Base-by-base conservation (phyloP, 2,888 invertebrate genomes). In the Caenorhabditis afra region DNA sequence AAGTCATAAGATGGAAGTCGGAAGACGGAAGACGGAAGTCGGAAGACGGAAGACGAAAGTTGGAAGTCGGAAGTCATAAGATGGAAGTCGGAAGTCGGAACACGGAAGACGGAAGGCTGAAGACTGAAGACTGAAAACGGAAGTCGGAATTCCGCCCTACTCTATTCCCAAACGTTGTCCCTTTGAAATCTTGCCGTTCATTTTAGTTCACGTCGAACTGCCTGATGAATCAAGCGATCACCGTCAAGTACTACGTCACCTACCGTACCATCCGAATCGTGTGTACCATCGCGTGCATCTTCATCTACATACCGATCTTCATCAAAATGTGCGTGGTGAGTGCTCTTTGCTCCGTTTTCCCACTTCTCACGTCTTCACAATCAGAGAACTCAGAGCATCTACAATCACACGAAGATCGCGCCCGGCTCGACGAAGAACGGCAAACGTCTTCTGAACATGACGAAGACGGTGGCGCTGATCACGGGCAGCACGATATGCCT, bases 161-260 rank as follows among this genome's bases (percentile, higher is more conserved):
- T n/a, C n/a, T n/a, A n/a, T n/a, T n/a, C n/a, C n/a, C n/a, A n/a
- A n/a, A n/a, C n/a, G n/a, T n/a, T n/a, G n/a, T n/a, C n/a, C n/a
- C n/a, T n/a, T n/a, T n/a, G n/a, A n/a, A n/a, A n/a, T n/a, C n/a
- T n/a, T n/a, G 29, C 7, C 4, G 29, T 29, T 5, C 7, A 29
- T 58, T 80, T 68, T 53, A 81, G 83, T 59, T 73, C 44, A 80
- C 77, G 20, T 76, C 70, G 75, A 76, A 81, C 14, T 83, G 83
- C 58, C 70, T 81, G 0, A 66, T 81, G 73, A 75, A 76, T 10
- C 75, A 79, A 59, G 67, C 71, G 2, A 61, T 81, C 0, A 29
- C 76, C 5, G 37, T 62, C 0, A 44, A 74, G 14, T 65, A 71
- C 55, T 83, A 81, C 47, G 45, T 65, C 1, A 52, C 65, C 44